Base-by-base conservation (phyloP, 1,140 invertebrate species). In the Paralvinella palmiformis region DNA sequence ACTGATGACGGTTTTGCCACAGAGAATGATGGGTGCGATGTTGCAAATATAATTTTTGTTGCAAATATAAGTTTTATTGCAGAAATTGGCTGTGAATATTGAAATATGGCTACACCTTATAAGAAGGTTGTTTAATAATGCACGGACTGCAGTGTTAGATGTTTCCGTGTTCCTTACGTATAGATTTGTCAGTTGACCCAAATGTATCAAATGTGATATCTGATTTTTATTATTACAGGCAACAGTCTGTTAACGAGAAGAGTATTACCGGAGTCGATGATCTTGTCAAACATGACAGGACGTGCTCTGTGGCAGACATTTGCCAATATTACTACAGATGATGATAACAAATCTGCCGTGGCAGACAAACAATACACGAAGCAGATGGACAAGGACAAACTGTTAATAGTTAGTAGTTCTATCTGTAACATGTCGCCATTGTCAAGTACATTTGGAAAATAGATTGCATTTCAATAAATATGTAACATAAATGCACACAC, bases 231-330 rank as follows among this genome's bases (percentile, higher is more conserved):
- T 63, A 45, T 35, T 64, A 7, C 60, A 75, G 72, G 73, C 59
- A 66, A 65, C 22, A 69, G 58, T 20, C 63, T 68, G 13, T 36
- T 73, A 48, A 70, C 65, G 13, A 59, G 69, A 24, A 64, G 71
- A 56, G 66, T 69, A 22, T 64, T 69, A 27, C 65, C 72, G 36
- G 57, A 70, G 27, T 65, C 70, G 29, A 73, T 71, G 66, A 65
- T 70, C n/a, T 70, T 74, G 52, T 69, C 74, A 20, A 78, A 78
- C 63, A 73, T 78, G 75, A 76, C 73, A 50, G 76, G 76, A n/a
- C 69, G 70, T 58, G 76, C 76, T 20, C 53, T 78, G 35, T 78
- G 72, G 71, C 70, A 76, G 67, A 77, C 72, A 62, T 75, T 77
- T 65, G 71, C 67, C 35, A 77, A 78, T 65, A 63, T 50, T 27